Evolutionary conservation across 2,888 invertebrate species (phyloP).

Genomic region (Trilocha varians): DNA sequence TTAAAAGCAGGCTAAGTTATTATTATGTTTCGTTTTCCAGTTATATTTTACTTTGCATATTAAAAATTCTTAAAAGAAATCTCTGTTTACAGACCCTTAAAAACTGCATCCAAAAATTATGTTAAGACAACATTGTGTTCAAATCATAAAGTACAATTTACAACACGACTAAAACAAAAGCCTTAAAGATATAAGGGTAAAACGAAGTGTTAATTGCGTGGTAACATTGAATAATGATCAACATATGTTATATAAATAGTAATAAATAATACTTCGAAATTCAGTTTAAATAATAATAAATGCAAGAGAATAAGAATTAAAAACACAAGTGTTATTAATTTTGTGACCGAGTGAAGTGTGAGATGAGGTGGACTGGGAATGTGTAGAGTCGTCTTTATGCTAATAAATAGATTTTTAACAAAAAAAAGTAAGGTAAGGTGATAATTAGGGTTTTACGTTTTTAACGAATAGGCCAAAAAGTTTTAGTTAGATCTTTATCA

Average conservation of each 20-base stretch:
- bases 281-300: constrained; percentile 73
- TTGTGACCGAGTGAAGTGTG: constrained; percentile 64
- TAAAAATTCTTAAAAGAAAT: no score
- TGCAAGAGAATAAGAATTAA: constrained; percentile 66
- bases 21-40: no score
- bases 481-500: no score
- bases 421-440: no score
- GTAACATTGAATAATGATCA: constrained; percentile 73
- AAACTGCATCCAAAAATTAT: not conserved
- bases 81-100: no score
- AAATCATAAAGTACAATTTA: constrained; percentile 6
- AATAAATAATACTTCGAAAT: constrained; percentile 68
- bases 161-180: constrained; percentile 6
- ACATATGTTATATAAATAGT: constrained; percentile 73
- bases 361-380: constrained; percentile 43
- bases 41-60: no score
- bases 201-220: constrained; percentile 73
- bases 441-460: no score
- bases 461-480: no score
- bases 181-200: constrained; percentile 48
- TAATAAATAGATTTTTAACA: not conserved
- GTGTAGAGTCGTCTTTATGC: constrained; percentile 25
- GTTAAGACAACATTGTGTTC: not conserved
- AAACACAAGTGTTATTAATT: constrained; percentile 72
- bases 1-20: no score